phyloP scores from a whole-genome alignment of 2,888 invertebrate genomes.

The Euclidia mi region DNA sequence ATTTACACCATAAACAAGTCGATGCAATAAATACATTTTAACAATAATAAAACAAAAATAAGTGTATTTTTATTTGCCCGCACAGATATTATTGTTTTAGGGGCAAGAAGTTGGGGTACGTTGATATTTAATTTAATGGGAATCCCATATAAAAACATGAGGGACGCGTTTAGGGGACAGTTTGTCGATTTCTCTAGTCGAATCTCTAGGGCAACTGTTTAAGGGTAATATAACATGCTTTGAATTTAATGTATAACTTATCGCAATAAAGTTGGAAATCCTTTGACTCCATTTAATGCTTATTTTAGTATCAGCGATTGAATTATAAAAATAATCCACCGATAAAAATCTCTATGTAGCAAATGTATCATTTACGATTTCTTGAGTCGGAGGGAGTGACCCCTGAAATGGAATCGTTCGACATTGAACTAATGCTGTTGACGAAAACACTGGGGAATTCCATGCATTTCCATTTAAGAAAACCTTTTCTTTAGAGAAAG shows the following conservation, averaged over 20 bases:
- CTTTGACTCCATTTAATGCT: neutral
- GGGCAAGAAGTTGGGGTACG: slow-evolving; percentile 59
- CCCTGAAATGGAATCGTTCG: slow-evolving; percentile 16
- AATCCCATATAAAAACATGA: slow-evolving; percentile 68
- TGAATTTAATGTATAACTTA: slow-evolving; percentile 13
- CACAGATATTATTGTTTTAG: slow-evolving; percentile 71
- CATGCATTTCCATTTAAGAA: too few relatives aligned
- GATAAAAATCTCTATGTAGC: slow-evolving; percentile 53
- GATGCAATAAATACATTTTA: slow-evolving; percentile 23
- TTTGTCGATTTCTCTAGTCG: slow-evolving; percentile 58
- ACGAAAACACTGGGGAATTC: slow-evolving; percentile 5
- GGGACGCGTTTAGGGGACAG: slow-evolving; percentile 59
- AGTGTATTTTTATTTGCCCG: slow-evolving; percentile 62
- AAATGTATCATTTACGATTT: slow-evolving; percentile 48
- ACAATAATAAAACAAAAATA: slow-evolving; percentile 54
- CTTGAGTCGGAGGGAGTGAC: slow-evolving; percentile 27
- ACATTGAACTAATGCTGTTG: slow-evolving; percentile 8
- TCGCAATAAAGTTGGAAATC: neutral
- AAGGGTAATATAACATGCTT: slow-evolving; percentile 15
- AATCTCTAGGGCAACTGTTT: slow-evolving; percentile 43
- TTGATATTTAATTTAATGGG: slow-evolving; percentile 64
- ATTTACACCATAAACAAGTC: slow-evolving; percentile 15
- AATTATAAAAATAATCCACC: slow-evolving; percentile 55
- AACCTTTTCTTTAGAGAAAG: neutral
- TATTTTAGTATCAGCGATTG: slow-evolving; percentile 52